These are phyloP conservation scores for Mimachlamys varia DNA, from an alignment of 2,888 invertebrate genomes.

Conservation along the genomic window DNA sequence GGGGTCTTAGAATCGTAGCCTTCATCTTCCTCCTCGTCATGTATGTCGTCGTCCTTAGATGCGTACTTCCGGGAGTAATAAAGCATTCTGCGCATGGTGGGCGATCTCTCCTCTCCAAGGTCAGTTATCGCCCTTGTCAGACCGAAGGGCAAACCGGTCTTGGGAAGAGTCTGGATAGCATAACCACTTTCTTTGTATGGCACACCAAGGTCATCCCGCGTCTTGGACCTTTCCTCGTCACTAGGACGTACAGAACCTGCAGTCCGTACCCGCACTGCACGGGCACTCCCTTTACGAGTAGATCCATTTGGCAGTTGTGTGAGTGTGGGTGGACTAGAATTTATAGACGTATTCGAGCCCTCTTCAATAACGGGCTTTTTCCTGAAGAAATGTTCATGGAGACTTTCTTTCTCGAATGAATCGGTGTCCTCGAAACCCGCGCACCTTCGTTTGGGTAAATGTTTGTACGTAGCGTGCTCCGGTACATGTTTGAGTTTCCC, in stretches of 20 bases:
- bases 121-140: slow-evolving; percentile 9
- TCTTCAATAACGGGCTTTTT: not conserved
- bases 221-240: not conserved
- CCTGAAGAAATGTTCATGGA: slow-evolving; percentile 43
- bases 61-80: slow-evolving; percentile 49
- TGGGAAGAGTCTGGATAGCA: not conserved
- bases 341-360: not conserved
- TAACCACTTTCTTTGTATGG: not conserved
- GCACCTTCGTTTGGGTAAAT: slow-evolving; percentile 51
- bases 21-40: slow-evolving; percentile 49
- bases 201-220: not conserved
- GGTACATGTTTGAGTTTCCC: slow-evolving; percentile 42
- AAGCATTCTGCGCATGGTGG: slow-evolving; percentile 45
- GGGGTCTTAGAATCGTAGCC: slow-evolving; percentile 54
- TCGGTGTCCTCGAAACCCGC: slow-evolving; percentile 39
- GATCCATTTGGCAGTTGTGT: not conserved
- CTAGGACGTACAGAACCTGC: not conserved
- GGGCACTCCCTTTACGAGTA: not conserved
- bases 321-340: not conserved
- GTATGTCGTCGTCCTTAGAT: slow-evolving; percentile 41
- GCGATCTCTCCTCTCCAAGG: not conserved
- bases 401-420: slow-evolving; percentile 46
- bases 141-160: not conserved
- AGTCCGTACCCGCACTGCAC: not conserved
- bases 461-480: slow-evolving; percentile 43